A percentile compares a stretch with the other conserved stretches of the same genome.
Conservation (phyloP, 2,113 vertebrate species). For the Phyllostomus discolor region DNA sequence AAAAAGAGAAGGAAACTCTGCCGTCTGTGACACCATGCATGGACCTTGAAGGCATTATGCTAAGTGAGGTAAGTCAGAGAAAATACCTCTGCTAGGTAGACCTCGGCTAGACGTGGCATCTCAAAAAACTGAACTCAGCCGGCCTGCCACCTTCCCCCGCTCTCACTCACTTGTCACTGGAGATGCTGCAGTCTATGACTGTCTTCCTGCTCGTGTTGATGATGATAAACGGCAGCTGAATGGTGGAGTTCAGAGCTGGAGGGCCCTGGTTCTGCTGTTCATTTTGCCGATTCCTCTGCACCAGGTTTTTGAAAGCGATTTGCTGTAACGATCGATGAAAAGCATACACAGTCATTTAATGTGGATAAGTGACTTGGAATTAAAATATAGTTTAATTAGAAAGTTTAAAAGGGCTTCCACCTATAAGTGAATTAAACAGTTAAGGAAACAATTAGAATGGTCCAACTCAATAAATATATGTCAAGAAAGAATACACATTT, state of each 20-base stretch:
- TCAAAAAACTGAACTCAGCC: background rate
- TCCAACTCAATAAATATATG: background rate
- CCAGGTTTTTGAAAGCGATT: slow-evolving; percentile 92
- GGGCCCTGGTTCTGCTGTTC: slow-evolving; percentile 84
- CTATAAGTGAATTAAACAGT: background rate
- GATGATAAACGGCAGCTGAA: slow-evolving; percentile 90
- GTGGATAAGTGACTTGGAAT: background rate
- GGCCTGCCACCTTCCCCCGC: accelerated
- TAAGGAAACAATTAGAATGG: background rate
- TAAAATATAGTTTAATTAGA: background rate
- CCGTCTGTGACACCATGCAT: background rate
- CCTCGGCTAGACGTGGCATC: background rate
- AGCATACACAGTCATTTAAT: background rate
- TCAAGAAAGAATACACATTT: background rate
- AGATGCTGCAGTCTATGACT: slow-evolving; percentile 92
- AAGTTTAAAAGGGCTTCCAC: background rate
- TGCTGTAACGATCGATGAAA: slow-evolving; percentile 80
- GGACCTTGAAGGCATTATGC: background rate
- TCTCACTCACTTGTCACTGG: slow-evolving; percentile 88
- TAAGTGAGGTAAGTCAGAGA: background rate
- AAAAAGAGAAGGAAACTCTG: background rate
- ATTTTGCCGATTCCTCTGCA: slow-evolving; percentile 88
- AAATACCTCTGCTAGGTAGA: too few species aligned
- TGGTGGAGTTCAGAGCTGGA: slow-evolving; percentile 86
- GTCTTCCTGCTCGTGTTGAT: slow-evolving; percentile 91